A percentile compares a stretch with the other conserved stretches of the same genome.
Evolutionary conservation across 1,140 invertebrate species (phyloP).

Genomic region (Cheumatopsyche charites): DNA sequence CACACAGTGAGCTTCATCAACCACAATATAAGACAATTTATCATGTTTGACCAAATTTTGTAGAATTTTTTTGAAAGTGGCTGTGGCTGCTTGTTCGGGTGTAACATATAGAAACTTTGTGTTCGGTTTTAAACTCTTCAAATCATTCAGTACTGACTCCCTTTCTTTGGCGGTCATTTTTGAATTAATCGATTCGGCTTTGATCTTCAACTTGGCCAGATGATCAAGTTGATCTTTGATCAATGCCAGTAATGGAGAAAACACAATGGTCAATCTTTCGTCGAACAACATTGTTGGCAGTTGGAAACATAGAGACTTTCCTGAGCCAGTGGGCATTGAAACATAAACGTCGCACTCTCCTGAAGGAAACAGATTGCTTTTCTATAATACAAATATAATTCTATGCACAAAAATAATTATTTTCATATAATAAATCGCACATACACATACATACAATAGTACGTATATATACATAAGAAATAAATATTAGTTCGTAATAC

Average conservation of each 20-base stretch:
- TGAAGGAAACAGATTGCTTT: conserved; percentile 59
- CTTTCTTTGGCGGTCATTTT: conserved; percentile 78
- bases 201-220: conserved; percentile 71
- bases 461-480: background rate
- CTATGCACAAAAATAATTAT: background rate
- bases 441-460: conserved; percentile 1
- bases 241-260: conserved; percentile 91
- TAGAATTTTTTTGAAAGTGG: conserved; percentile 72
- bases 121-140: conserved; percentile 70
- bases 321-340: conserved; percentile 92
- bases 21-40: conserved; percentile 80
- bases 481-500: background rate
- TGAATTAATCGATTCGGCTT: conserved; percentile 86
- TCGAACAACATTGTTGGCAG: conserved; percentile 79
- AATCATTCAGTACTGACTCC: conserved; percentile 74
- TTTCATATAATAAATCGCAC: background rate
- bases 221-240: conserved; percentile 82
- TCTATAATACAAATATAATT: background rate
- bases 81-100: conserved; percentile 86
- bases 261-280: conserved; percentile 81
- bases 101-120: conserved; percentile 91
- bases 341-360: conserved; percentile 79
- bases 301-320: conserved; percentile 97
- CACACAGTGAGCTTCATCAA: conserved; percentile 98
- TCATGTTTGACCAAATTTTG: conserved; percentile 68